Evolutionary conservation across 2,113 vertebrate species (phyloP), one percentile per base, ranked within the genome.

Genomic region (Eptesicus fuscus): DNA sequence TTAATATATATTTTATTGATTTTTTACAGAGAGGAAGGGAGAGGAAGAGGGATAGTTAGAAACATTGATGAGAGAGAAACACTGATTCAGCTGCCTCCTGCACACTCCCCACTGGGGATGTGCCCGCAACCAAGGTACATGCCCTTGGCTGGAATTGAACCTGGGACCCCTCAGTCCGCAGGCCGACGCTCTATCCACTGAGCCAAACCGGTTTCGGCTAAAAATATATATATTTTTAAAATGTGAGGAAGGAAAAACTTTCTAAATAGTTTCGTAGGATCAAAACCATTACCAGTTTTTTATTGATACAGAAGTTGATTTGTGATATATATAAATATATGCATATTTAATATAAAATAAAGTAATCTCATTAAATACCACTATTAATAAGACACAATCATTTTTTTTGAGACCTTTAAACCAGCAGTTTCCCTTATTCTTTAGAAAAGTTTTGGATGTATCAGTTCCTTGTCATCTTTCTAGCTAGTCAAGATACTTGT

Each of bases 391-490:
- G 13, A 76, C 23, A 70, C 61, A 85, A 82, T 2, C 6, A 22
- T 92, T 94, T 91, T 37, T 37, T 86, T 88, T 69, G 49, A 83
- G 23, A 67, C 25, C 82, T 90, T 79, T 85, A 96, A 94, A 59
- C 6, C 67, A 44, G 67, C 25, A 83, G 11, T 93, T 95, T 91
- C 25, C 44, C 32, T 74, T 90, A 88, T 23, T 83, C 28, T 69
- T 94, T 35, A 90, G 83, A 70, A 88, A 92, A 95, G 40, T 35
- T 18, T 69, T 70, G 44, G 56, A 49, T 16, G n/a, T 77, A 67
- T 0, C 10, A 70, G 11, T 94, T 95, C 12, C n/a, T 74, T 67
- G 69, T 90, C 83, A 65, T 92, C 69, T 49, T 25, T 49, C 14
- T 82, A 47, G 37, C 40, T 80, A 56, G 22, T 79, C 61, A 89